Base-by-base conservation (phyloP, 2,113 vertebrate species). In the Pachyramphus minor region DNA sequence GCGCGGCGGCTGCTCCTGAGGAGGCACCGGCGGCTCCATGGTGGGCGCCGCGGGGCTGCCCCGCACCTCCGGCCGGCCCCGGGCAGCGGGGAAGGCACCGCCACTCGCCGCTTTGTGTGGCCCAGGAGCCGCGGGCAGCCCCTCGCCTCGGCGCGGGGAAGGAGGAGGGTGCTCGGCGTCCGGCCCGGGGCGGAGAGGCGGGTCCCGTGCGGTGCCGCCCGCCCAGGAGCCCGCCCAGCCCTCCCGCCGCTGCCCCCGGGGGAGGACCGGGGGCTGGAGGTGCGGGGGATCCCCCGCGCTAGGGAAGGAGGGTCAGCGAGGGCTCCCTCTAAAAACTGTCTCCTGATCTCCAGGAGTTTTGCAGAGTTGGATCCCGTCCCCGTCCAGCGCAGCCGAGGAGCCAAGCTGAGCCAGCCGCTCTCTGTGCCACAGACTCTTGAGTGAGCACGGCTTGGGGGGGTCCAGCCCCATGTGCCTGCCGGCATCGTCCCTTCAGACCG, bases 1-100 rank as follows among this genome's bases (percentile, higher is more conserved):
- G 47, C 98, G 97, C 95, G 95, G 94, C 84, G 89, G 49, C 89
- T 97, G 97, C 95, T 98, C 97, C 93, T 93, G 95, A 25, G 87
- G 59, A 80, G 90, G 56, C 68, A 22, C 59, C 44, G 90, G 67
- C 39, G 49, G 92, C 86, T 98, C 98, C 97, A 98, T 98, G 82
- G 64, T 55, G 52, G 52, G 52, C 28, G 56, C 72, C 8, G 56
- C 30, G 60, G 20, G 45, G 63, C 86, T 37, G 77, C 80, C 37
- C 68, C 66, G 30, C 31, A 11, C 53, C 55, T n/a, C 30, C 30
- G 49, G 25, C 78, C 63, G 11, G n/a, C 33, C 25, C 42, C 49
- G 67, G 45, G 56, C 49, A 50, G 67, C 52, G 63, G 55, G 75
- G n/a, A 74, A 68, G 45, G 44, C 37, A 44, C 27, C 9, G 27